Percentiles rank a stretch among this genome's conserved stretches.
These are phyloP conservation scores for Ptiloglossa arizonensis DNA, from an alignment of 1,140 invertebrate species.

Conservation along the genomic window DNA sequence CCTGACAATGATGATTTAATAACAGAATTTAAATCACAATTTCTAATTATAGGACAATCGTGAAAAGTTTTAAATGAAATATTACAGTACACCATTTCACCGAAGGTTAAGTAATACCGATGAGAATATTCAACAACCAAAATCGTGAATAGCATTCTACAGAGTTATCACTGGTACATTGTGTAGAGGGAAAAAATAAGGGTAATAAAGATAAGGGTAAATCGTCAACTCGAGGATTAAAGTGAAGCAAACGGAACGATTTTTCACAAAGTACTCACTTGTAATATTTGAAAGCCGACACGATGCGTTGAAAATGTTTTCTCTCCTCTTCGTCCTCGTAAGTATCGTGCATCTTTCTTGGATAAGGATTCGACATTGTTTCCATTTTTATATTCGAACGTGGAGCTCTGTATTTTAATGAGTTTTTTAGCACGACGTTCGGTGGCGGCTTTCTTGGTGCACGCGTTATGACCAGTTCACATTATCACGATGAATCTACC, in stretches of 20 bases:
- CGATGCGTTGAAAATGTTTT: constrained; percentile 89
- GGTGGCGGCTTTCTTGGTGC: constrained; percentile 47
- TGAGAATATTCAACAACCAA: neutral
- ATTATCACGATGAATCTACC: constrained; percentile 4
- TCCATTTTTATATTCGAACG: constrained; percentile 58
- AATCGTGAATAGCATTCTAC: neutral
- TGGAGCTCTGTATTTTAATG: constrained; percentile 27
- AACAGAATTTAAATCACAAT: neutral
- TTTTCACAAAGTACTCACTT: constrained; percentile 83
- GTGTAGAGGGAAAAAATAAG: constrained; percentile 4
- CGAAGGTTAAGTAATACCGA: constrained; percentile 34
- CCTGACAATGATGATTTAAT: neutral
- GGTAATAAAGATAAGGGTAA: constrained; percentile 10
- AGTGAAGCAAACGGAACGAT: neutral
- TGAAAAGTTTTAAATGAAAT: neutral
- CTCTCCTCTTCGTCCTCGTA: constrained; percentile 87
- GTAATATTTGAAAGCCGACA: constrained; percentile 91
- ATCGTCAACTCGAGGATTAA: constrained; percentile 9
- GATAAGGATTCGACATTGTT: constrained; percentile 63
- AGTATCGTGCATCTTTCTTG: constrained; percentile 69
- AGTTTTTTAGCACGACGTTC: constrained; percentile 55
- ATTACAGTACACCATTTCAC: neutral
- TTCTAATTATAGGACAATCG: neutral
- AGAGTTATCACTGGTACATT: neutral
- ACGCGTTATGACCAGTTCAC: constrained; percentile 46